Evolutionary conservation across 2,888 invertebrate genomes (phyloP).

Genomic region (Taenaris catops): DNA sequence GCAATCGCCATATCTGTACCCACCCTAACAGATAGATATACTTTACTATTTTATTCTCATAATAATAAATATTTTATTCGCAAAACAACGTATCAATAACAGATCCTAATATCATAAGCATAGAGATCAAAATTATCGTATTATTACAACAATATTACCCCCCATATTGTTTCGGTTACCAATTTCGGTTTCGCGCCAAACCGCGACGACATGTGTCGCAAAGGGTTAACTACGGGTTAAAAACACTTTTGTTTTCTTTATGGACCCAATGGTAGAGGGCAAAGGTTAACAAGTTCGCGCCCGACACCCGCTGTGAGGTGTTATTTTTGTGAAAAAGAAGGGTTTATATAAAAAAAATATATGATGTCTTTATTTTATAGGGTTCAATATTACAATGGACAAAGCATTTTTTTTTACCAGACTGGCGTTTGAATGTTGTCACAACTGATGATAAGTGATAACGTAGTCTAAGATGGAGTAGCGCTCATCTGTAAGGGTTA

Average conservation of each 20-base stretch:
- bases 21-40: conserved; percentile 32
- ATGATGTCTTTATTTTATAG: conserved; percentile 1
- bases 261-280: conserved; percentile 52
- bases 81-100: conserved; percentile 3
- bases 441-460: too few species aligned
- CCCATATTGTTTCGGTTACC: conserved; percentile 29
- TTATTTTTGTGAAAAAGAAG: conserved; percentile 47
- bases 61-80: conserved; percentile 1
- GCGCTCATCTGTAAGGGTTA: too few species aligned
- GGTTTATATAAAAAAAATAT: conserved; percentile 39
- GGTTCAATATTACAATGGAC: too few species aligned
- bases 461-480: too few species aligned
- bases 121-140: background rate
- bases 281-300: conserved; percentile 66
- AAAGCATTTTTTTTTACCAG: too few species aligned
- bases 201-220: conserved; percentile 52
- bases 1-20: conserved; percentile 58
- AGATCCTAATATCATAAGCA: background rate
- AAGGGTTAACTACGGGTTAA: conserved; percentile 64
- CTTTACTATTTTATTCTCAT: conserved; percentile 19
- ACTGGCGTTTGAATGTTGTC: too few species aligned
- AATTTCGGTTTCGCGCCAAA: conserved; percentile 38
- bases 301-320: conserved; percentile 52
- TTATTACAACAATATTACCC: conserved; percentile 14
- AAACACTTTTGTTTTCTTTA: conserved; percentile 65